Evolutionary conservation across 2,113 vertebrate species (phyloP), one percentile per base, ranked within the genome.

Genomic region (Phalacrocorax pelagicus): DNA sequence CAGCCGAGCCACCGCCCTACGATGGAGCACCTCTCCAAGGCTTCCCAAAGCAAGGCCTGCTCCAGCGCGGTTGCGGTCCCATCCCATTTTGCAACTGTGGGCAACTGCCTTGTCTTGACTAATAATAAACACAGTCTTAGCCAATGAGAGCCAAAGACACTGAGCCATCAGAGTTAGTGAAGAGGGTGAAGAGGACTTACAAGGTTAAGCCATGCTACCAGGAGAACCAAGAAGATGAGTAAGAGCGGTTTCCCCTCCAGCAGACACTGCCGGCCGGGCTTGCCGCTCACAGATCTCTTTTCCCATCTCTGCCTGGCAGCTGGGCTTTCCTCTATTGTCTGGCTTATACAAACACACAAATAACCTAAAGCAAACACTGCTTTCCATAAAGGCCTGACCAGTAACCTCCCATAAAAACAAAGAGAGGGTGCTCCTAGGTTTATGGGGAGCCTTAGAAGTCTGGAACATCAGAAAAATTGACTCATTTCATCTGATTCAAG

Each of bases 231-330:
- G 14, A 71, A 13, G 54, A 8, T 10, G 42, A 22, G n/a, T 2
- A 51, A 46, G 46, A 42, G 11, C 6, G 32, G 12, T 14, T 57
- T 84, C 65, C 22, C 40, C 58, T 81, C 47, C 62, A 36, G 66
- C 55, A 73, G 66, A 40, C 0, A 0, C 0, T 34, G 66, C 1
- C 2, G 1, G n/a, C 63, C 2, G 3, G 17, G 15, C 11, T 93
- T 17, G n/a, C 55, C 1, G 3, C 84, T 24, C 57, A 0, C 46
- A 12, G 6, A 11, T 18, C 74, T 52, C 29, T 12, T 8, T 49
- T 15, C 44, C 62, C 69, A 58, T 0, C 58, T 47, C 82, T 18
- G 16, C 52, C 79, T 32, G 71, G 8, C 62, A 75, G 47, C 44
- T 80, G 80, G n/a, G 36, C 16, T 91, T 29, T 17, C 58, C 46